Percentiles rank a stretch among this genome's conserved stretches.
Evolutionary conservation across 2,888 invertebrate genomes (phyloP).

Genomic region (Corythucha ciliata): DNA sequence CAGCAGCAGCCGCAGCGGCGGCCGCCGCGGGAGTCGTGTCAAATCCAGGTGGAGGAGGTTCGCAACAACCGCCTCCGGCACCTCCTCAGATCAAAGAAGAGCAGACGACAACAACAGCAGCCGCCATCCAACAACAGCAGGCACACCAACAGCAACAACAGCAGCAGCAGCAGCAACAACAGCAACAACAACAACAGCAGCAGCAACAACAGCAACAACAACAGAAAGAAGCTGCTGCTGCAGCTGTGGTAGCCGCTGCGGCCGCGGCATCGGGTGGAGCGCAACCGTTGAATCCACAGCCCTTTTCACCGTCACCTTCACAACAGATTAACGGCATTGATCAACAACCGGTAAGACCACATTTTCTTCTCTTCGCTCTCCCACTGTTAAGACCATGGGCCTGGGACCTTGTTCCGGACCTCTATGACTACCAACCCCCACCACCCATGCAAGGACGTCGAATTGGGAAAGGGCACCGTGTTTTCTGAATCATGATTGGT

Average conservation of each 20-base stretch:
- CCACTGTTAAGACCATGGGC: no score
- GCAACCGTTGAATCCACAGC: conserved; percentile 36
- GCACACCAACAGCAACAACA: conserved; percentile 42
- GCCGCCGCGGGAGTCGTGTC: conserved; percentile 39
- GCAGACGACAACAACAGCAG: conserved; percentile 35
- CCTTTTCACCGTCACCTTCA: conserved; percentile 39
- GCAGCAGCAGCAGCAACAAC: conserved; percentile 40
- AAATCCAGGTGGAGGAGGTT: conserved; percentile 40
- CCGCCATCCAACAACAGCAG: conserved; percentile 42
- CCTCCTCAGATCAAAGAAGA: conserved; percentile 39
- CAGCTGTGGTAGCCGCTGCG: no score
- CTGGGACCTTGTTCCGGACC: no score
- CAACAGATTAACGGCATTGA: conserved; percentile 49
- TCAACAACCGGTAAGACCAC: conserved; percentile 48
- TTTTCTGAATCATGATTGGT: no score
- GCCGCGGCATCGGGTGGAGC: conserved; percentile 19
- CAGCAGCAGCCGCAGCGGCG: conserved; percentile 39
- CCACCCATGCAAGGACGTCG: no score
- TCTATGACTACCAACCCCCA: no score
- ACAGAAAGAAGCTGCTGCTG: conserved; percentile 32
- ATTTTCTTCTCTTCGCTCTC: no score
- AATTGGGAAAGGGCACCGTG: no score
- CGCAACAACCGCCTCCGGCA: conserved; percentile 40
- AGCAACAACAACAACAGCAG: conserved; percentile 46
- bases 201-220: conserved; percentile 44